Base-by-base conservation (phyloP, 2,797 vertebrate genomes). In the Galagoides demidoff region DNA sequence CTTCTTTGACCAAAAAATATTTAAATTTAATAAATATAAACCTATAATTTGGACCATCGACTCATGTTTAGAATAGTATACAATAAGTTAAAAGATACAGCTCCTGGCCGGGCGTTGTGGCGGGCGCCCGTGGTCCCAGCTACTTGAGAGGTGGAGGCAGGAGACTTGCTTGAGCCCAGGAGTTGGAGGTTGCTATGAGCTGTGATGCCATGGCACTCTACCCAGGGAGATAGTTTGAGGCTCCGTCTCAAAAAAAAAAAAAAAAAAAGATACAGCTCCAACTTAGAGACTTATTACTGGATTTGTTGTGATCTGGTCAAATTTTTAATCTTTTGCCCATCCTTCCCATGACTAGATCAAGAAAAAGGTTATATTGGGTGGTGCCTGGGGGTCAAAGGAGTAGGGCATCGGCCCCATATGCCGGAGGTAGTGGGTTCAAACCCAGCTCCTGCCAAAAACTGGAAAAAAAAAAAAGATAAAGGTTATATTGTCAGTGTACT, bases 391-490 rank as follows among this genome's bases (percentile, higher is more conserved):
- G 6, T 43, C 39, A 43, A 43, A 43, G 39, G 39, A 43, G 39
- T 43, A 43, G 39, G 39, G 39, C 39, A 7, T 43, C 1, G 39
- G 39, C 39, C 7, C 39, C 39, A 43, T 43, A 43, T 43, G 1
- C 39, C 1, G 39, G 39, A 43, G 7, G 39, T 43, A 7, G 39
- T 7, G 39, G 39, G 39, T 43, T 43, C 39, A 43, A 43, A 43
- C 5, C 39, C 39, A 43, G 6, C 39, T 7, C 39, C 39, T 1
- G 39, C 39, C 39, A 43, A 43, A 7, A 43, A 43, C 39, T 49
- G 12, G 89, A 90, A 74, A 34, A 82, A 93, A 83, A 95, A 22
- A 89, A 90, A 91, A 90, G 78, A 34, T 74, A 93, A 83, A 95
- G 22, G 95, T 11, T 9, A 1, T 59, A n/a, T 82, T 57, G 57